phyloP scores from a whole-genome alignment of 2,888 invertebrate genomes.

The Bombylius discolor region DNA sequence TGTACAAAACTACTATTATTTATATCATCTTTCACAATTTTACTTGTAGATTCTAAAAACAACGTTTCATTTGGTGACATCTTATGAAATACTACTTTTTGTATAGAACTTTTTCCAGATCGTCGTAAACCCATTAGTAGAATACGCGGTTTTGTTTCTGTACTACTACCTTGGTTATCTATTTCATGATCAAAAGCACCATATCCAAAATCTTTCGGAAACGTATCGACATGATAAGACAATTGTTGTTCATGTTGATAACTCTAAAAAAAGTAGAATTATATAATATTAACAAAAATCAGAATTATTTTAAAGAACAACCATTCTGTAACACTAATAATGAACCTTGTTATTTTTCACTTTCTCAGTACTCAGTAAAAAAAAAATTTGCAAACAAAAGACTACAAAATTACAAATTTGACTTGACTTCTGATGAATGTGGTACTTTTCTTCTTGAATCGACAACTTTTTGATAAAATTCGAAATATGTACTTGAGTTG shows the following conservation, averaged over 20 bases:
- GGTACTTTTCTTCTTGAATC: too few relatives aligned
- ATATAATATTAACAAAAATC: too few relatives aligned
- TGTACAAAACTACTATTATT: conserved; percentile 93
- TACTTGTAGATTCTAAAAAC: conserved; percentile 95
- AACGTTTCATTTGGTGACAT: conserved; percentile 99
- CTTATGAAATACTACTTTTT: conserved; percentile 99
- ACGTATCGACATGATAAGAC: conserved; percentile 47
- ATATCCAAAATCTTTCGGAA: conserved; percentile 88
- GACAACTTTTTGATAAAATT: too few relatives aligned
- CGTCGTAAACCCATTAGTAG: conserved; percentile 89
- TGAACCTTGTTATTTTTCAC: too few relatives aligned
- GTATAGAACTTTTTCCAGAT: conserved; percentile 98
- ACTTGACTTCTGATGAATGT: too few relatives aligned
- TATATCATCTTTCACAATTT: conserved; percentile 96
- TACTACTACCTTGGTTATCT: conserved; percentile 42
- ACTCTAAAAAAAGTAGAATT: conserved; percentile 29
- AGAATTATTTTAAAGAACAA: too few relatives aligned
- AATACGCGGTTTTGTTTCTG: conserved; percentile 69
- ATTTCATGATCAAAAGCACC: conserved; percentile 75
- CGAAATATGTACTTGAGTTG: too few relatives aligned
- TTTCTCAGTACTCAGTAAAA: too few relatives aligned
- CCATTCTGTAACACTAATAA: too few relatives aligned
- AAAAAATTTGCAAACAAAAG: too few relatives aligned
- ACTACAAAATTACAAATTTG: too few relatives aligned
- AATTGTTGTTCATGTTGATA: conserved; percentile 44